Base-by-base conservation (phyloP, 2,888 invertebrate species). In the Clanis bilineata region DNA sequence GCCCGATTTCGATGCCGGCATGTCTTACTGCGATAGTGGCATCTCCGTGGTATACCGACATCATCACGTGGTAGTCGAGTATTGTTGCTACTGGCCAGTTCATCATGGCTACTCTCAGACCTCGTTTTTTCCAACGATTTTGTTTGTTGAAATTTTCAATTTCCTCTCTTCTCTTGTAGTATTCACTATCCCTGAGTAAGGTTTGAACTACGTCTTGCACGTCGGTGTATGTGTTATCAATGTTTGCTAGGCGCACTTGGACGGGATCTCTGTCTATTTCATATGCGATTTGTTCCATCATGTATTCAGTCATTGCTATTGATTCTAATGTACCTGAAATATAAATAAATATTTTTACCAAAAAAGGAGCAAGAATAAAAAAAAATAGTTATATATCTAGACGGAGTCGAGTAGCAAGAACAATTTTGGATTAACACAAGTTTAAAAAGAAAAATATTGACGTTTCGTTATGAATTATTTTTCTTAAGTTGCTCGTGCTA, bases 81-180 rank as follows among this genome's bases (percentile, higher is more conserved):
- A 86, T 78, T 36, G 92, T 79, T 0, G 82, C 70, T 1, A 95
- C 85, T 0, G 93, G 93, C 87, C 95, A 97, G 69, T 93, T 94
- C 93, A 97, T 94, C 2, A 96, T 93, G 9, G 95, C 90, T 5
- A 96, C 74, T 12, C 94, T 88, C 1, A 96, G 82, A 0, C 96
- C 97, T 39, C 94, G 93, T 79, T 97, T 97, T 71, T 94, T 96
- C 97, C 97, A 97, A 25, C 85, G 71, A 83, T 97, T 96, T 57
- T 93, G 91, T 67, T 86, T 85, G 72, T 96, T 96, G 72, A 94
- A 95, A 6, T 84, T 76, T 15, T 92, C 85, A 2, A 95, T 90
- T 44, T 90, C 92, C 59, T 82, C 80, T 67, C 90, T 93, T 9
- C 96, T 87, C 7, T 83, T 75, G 0, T 91, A 85, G 69, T 94